phyloP scores from a whole-genome alignment of 2,888 invertebrate species.

The Dynastes grantii region DNA sequence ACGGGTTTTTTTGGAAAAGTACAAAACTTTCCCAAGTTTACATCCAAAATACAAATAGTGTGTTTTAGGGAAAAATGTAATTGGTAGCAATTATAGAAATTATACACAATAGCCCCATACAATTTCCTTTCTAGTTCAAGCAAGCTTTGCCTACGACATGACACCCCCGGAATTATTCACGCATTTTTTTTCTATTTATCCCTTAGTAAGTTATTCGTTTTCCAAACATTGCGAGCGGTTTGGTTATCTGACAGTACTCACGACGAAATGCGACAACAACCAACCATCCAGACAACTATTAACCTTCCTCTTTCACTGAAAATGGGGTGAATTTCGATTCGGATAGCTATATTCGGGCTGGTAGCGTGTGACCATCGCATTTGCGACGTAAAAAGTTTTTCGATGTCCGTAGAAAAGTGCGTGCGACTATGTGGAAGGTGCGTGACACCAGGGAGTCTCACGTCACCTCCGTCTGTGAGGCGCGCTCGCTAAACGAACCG shows the following conservation, averaged over 20 bases:
- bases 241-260: neutral
- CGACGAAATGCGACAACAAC: conserved; percentile 34
- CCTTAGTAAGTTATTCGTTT: neutral
- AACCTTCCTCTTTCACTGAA: neutral
- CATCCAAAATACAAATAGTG: too few relatives aligned
- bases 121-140: too few relatives aligned
- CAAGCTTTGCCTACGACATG: too few relatives aligned
- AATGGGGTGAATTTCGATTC: neutral
- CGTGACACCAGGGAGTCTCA: conserved; percentile 33
- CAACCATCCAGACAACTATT: conserved; percentile 9
- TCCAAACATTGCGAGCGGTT: neutral
- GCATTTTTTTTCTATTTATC: too few relatives aligned
- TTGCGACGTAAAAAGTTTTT: conserved; percentile 38
- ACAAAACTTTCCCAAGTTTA: too few relatives aligned
- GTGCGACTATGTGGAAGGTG: conserved; percentile 28
- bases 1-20: too few relatives aligned
- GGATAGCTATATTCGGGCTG: conserved; percentile 36
- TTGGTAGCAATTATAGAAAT: too few relatives aligned
- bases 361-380: conserved; percentile 47
- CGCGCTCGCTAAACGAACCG: conserved; percentile 40
- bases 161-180: too few relatives aligned
- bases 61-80: too few relatives aligned
- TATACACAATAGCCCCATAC: too few relatives aligned
- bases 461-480: conserved; percentile 31
- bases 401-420: conserved; percentile 37